Base-by-base conservation (phyloP, 2,113 vertebrate species). In the Andinoacara biseriatus region DNA sequence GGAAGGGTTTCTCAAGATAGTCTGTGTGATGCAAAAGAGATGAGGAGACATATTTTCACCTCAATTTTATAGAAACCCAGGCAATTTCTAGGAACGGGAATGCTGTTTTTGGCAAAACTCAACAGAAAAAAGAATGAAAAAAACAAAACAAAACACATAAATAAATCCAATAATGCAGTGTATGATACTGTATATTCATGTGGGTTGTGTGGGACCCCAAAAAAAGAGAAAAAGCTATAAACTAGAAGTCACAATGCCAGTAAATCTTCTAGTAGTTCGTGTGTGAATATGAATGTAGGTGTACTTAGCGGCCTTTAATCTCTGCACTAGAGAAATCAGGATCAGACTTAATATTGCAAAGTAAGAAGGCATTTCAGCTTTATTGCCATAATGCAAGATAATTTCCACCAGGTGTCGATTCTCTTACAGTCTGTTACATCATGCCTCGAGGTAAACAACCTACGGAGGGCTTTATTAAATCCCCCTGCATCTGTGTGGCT, bases 371-470 rank as follows among this genome's bases (percentile, higher is more conserved):
- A 20, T 83, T 78, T 85, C 29, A 76, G 46, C n/a, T 14, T 8
- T 5, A 82, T 52, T 69, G 67, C 33, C 59, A 67, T 88, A 59
- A 74, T 67, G 58, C 11, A 46, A 40, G 54, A 63, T 74, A 7
- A 77, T 86, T 78, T 80, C 33, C 77, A 72, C 11, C 69, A 86
- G 72, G 31, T 81, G 76, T 38, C 8, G 29, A 57, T 60, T 62
- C 20, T 18, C 75, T 84, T 82, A 63, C 81, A 76, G 17, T 76
- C 65, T 18, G 54, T 90, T 89, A 31, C 87, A 86, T 90, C 89
- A 82, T 40, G 29, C 33, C 7, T n/a, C 24, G 49, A 61, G 58
- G 35, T 77, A 82, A 87, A 81, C 57, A 61, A 52, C 58, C 52
- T 1, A 1, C 54, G 38, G 11, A n/a, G 26, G 14, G 24, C 79